Percentiles rank a stretch among this genome's conserved stretches.
These are phyloP conservation scores for Colletes gigas DNA, from an alignment of 1,140 invertebrate genomes.

Conservation along the genomic window DNA sequence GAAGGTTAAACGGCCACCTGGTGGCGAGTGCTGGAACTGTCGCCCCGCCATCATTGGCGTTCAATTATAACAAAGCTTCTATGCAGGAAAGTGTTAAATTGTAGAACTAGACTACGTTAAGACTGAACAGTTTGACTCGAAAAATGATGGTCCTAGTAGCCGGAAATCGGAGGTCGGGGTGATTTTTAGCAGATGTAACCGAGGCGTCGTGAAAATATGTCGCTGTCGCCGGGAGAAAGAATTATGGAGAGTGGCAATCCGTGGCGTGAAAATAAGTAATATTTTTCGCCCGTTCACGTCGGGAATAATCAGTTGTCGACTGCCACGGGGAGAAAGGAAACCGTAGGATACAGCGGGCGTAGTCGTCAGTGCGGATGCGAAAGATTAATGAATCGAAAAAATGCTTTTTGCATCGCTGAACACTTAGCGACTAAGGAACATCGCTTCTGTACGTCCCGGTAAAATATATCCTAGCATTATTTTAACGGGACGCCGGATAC, in stretches of 20 bases:
- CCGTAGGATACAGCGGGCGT: not conserved
- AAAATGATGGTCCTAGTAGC: conserved; percentile 13
- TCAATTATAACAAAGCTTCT: no score
- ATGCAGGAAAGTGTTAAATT: no score
- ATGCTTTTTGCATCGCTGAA: conserved; percentile 24
- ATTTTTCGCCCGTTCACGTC: conserved; percentile 21
- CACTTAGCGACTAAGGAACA: conserved; percentile 5
- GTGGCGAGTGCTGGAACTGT: no score
- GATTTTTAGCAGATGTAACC: not conserved
- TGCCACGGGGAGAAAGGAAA: conserved; percentile 3
- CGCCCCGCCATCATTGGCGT: no score
- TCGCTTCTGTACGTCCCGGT: not conserved
- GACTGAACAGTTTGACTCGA: not conserved
- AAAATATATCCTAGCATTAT: conserved; percentile 21
- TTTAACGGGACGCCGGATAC: not conserved
- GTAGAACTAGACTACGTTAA: no score
- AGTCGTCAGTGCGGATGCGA: conserved; percentile 11
- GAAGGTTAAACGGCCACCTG: no score
- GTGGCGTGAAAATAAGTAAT: conserved; percentile 43
- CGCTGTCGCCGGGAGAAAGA: conserved; percentile 13
- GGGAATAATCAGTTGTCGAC: conserved; percentile 41
- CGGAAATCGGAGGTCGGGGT: conserved; percentile 11
- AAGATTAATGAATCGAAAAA: conserved; percentile 47
- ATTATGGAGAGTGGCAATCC: conserved; percentile 29
- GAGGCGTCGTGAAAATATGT: not conserved